A percentile compares a stretch with the other conserved stretches of the same genome.
Evolutionary conservation across 2,797 vertebrate species (phyloP).

Genomic region (Ptychadena robeensis): DNA sequence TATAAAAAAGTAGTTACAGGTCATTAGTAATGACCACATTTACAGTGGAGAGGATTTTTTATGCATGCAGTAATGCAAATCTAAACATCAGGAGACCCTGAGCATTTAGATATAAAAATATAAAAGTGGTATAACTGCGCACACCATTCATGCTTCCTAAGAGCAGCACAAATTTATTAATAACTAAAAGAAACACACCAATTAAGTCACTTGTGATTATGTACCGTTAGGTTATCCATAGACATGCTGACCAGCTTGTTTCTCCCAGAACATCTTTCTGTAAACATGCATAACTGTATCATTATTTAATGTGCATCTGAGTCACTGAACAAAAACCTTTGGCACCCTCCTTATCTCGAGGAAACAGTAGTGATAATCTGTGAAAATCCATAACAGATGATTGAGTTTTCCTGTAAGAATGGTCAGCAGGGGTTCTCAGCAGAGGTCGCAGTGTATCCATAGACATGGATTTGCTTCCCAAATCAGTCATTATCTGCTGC

Average conservation of each 20-base stretch:
- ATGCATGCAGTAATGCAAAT: background rate
- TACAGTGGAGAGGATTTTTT: no score
- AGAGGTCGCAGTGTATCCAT: background rate
- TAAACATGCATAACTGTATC: background rate
- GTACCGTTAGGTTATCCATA: background rate
- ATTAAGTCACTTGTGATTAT: background rate
- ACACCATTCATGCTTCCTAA: background rate
- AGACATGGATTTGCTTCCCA: background rate
- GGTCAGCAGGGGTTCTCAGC: background rate
- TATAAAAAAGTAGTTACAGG: background rate
- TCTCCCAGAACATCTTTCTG: background rate
- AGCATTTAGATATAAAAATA: background rate
- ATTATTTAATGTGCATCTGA: background rate
- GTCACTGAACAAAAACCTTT: background rate
- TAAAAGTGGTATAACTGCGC: no score
- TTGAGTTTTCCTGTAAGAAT: background rate
- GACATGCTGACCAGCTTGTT: background rate
- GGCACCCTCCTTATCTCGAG: background rate
- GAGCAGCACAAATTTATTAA: background rate
- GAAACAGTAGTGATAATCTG: background rate
- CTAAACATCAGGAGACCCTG: background rate
- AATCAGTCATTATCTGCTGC: background rate
- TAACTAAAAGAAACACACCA: background rate
- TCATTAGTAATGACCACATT: background rate
- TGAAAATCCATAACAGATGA: background rate